Conservation (phyloP, 1,140 invertebrate genomes). For the Anthonomus grandis region DNA sequence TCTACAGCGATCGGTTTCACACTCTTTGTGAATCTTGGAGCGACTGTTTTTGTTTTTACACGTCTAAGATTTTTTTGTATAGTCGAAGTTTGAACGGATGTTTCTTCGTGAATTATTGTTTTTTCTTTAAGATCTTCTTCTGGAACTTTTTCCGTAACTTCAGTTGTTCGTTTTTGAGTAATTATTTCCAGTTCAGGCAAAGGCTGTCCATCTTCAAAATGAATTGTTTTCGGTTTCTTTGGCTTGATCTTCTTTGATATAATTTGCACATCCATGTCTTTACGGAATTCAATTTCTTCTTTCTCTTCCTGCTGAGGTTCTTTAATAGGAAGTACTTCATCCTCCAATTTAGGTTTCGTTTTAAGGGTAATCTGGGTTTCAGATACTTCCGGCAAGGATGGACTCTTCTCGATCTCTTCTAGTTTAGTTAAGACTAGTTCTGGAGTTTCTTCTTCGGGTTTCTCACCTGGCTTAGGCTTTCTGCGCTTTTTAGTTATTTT, state of each 20-base stretch:
- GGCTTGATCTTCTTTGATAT: constrained; percentile 52
- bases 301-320: constrained; percentile 45
- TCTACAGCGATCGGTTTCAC: constrained; percentile 64
- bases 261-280: constrained; percentile 53
- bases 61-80: constrained; percentile 55
- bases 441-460: constrained; percentile 28
- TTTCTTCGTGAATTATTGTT: constrained; percentile 45
- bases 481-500: no score
- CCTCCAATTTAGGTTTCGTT: constrained; percentile 39
- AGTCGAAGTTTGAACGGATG: constrained; percentile 43
- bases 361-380: constrained; percentile 47
- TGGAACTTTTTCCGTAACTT: constrained; percentile 51
- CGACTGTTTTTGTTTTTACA: constrained; percentile 52
- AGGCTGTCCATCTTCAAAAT: constrained; percentile 51
- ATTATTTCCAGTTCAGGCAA: constrained; percentile 56
- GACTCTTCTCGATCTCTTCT: constrained; percentile 41
- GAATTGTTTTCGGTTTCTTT: constrained; percentile 45
- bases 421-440: constrained; percentile 43
- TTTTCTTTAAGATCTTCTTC: constrained; percentile 53
- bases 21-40: constrained; percentile 68
- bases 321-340: constrained; percentile 45
- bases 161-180: constrained; percentile 43
- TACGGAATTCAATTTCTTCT: constrained; percentile 48
- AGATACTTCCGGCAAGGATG: constrained; percentile 39
- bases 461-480: constrained; percentile 40